A percentile compares a stretch with the other conserved stretches of the same genome.
phyloP scores from a whole-genome alignment of 1,140 invertebrate species.

The Orussus abietinus region DNA sequence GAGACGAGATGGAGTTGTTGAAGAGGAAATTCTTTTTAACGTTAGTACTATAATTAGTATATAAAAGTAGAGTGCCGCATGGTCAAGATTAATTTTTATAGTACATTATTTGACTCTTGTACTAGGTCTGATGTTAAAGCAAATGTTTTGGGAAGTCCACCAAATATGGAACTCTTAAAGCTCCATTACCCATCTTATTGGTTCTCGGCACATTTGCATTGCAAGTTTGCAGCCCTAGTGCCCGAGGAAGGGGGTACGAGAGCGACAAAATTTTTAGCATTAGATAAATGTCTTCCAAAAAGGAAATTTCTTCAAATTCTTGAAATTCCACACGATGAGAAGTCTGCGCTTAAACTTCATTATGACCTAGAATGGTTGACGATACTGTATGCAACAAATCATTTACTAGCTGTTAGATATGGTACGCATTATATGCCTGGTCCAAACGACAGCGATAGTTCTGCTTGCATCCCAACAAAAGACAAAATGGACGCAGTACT shows the following conservation, averaged over 20 bases:
- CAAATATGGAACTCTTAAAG: constrained; percentile 75
- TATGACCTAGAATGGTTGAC: constrained; percentile 95
- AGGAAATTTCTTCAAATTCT: constrained; percentile 81
- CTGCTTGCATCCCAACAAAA: constrained; percentile 69
- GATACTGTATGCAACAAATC: constrained; percentile 83
- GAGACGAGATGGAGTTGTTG: constrained; percentile 73
- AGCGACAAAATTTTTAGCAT: constrained; percentile 86
- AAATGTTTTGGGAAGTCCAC: constrained; percentile 79
- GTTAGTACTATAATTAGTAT: constrained; percentile 52
- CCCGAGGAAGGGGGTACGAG: constrained; percentile 42
- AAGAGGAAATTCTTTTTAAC: constrained; percentile 80
- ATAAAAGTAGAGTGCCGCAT: constrained; percentile 12
- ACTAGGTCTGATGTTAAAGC: constrained; percentile 82
- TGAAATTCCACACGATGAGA: constrained; percentile 56
- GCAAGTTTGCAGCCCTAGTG: constrained; percentile 88
- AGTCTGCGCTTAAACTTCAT: constrained; percentile 60
- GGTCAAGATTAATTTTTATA: constrained; percentile 41
- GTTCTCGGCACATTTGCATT: constrained; percentile 97
- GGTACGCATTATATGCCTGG: constrained; percentile 76
- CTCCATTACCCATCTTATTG: constrained; percentile 83
- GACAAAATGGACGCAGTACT: constrained; percentile 69
- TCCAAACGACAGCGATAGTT: constrained; percentile 64
- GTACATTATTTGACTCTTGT: no score
- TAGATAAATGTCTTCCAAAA: constrained; percentile 93
- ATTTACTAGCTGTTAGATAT: constrained; percentile 74